phyloP scores from a whole-genome alignment of 2,113 vertebrate species.

The Pseudonaja textilis region DNA sequence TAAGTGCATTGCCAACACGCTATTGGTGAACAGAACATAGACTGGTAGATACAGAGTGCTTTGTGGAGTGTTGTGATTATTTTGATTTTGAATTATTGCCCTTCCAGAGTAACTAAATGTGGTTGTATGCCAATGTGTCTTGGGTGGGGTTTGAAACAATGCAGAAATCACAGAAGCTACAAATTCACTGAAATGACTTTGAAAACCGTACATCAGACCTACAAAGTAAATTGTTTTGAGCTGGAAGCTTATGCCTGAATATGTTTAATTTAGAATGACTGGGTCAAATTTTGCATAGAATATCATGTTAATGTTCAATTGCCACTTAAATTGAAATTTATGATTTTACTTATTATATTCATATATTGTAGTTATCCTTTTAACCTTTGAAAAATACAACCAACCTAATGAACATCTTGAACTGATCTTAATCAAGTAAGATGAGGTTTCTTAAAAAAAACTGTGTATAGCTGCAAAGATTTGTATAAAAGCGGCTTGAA shows the following conservation, averaged over 20 bases:
- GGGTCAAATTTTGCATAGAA: not conserved
- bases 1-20: constrained; percentile 30
- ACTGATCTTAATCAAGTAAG: not conserved
- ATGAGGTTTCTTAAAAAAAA: not conserved
- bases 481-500: not conserved
- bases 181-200: not conserved
- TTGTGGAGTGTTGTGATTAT: constrained; percentile 22
- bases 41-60: constrained; percentile 14
- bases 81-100: not conserved
- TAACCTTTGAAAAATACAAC: not conserved
- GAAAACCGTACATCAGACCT: constrained; percentile 7
- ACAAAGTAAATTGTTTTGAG: not conserved
- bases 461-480: not conserved
- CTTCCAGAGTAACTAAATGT: not conserved
- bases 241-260: constrained; percentile 12
- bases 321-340: not conserved
- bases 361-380: not conserved
- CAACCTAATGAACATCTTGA: not conserved
- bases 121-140: not conserved
- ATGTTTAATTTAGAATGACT: not conserved
- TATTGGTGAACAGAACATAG: constrained; percentile 25
- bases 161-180: not conserved
- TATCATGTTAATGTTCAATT: constrained; percentile 1
- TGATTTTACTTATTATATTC: not conserved
- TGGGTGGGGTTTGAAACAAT: not conserved